These are phyloP conservation scores for Epinephelus lanceolatus DNA, from an alignment of 2,113 vertebrate species.

Conservation along the genomic window DNA sequence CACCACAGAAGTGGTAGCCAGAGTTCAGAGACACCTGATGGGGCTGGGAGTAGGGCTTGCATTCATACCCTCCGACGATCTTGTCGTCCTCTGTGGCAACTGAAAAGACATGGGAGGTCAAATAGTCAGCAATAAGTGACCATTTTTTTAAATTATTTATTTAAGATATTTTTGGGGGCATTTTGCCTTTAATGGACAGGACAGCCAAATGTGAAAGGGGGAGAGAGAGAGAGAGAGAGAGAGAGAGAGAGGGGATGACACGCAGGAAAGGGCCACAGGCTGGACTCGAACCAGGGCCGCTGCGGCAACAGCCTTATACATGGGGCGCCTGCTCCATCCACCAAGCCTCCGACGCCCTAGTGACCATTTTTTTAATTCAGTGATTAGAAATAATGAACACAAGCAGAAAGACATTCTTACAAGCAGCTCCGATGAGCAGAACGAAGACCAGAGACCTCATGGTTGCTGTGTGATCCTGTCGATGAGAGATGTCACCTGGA, in stretches of 20 bases:
- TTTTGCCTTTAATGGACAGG: no score
- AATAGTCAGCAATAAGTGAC: not conserved
- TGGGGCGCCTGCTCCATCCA: no score
- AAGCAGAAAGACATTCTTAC: constrained; percentile 61
- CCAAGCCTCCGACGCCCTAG: not conserved
- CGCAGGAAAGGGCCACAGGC: no score
- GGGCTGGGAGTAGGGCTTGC: constrained; percentile 67
- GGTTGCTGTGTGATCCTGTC: constrained; percentile 67
- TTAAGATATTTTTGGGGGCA: no score
- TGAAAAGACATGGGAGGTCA: constrained; percentile 37
- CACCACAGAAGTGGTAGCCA: constrained; percentile 83
- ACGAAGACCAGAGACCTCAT: constrained; percentile 83
- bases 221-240: no score
- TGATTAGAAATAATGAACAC: not conserved
- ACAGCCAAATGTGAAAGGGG: no score
- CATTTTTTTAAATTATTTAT: not conserved
- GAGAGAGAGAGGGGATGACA: no score
- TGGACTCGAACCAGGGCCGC: no score
- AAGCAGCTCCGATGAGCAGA: constrained; percentile 82
- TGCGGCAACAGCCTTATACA: no score
- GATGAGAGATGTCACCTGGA: constrained; percentile 44
- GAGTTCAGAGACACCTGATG: constrained; percentile 79
- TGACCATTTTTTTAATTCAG: not conserved
- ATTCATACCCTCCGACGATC: constrained; percentile 84
- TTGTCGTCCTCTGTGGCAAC: constrained; percentile 81